Conservation (phyloP, 2,113 vertebrate genomes). For the Felis chaus region DNA sequence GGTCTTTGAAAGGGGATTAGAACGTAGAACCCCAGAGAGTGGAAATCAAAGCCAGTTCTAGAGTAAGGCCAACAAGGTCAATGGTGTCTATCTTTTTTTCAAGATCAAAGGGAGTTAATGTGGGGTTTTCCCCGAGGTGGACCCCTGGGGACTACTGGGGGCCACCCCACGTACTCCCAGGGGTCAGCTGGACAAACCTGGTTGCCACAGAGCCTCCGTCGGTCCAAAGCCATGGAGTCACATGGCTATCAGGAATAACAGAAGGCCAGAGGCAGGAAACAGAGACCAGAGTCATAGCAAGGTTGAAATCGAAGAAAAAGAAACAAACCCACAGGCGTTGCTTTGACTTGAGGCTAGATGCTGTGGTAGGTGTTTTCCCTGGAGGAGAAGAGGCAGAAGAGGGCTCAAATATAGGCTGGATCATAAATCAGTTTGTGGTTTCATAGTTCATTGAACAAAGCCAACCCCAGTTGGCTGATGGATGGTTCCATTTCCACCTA, state of each 20-base stretch:
- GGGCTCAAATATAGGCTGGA: background rate
- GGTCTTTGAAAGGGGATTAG: background rate
- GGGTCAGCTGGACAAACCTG: background rate
- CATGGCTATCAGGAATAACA: accelerated
- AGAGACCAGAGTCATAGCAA: background rate
- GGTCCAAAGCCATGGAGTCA: background rate
- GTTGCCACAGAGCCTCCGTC: background rate
- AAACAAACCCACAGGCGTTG: background rate
- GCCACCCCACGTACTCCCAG: background rate
- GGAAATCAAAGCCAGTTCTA: background rate
- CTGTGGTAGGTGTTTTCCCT: accelerated
- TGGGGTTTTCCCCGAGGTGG: background rate
- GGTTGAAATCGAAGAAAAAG: background rate
- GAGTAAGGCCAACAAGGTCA: background rate
- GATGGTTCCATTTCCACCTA: background rate
- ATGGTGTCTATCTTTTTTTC: background rate
- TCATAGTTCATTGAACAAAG: background rate
- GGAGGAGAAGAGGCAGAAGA: background rate
- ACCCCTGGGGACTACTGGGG: background rate
- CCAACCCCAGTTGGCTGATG: background rate
- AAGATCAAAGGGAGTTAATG: background rate
- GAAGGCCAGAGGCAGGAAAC: background rate
- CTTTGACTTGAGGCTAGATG: background rate
- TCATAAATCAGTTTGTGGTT: background rate
- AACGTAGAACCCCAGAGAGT: background rate